Conservation (phyloP, 2,888 invertebrate genomes). For the Brachyptera risi region DNA sequence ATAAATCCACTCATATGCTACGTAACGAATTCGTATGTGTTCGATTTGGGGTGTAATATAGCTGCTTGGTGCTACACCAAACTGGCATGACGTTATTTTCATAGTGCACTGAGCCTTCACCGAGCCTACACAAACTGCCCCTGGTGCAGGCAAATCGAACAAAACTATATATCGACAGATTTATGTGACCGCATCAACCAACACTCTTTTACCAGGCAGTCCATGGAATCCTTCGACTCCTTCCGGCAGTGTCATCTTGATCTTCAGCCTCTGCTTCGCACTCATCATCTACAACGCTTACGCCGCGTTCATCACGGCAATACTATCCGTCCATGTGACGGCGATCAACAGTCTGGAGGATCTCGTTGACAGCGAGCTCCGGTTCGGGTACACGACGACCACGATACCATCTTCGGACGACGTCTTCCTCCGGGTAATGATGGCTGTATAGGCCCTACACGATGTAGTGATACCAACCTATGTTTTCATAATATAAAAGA, state of each 20-base stretch:
- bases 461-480: no score
- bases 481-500: no score
- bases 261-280: conserved; percentile 56
- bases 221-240: conserved; percentile 54
- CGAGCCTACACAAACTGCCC: no score
- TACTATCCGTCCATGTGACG: conserved; percentile 55
- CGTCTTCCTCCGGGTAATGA: conserved; percentile 60
- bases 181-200: conserved; percentile 42
- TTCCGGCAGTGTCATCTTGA: conserved; percentile 55
- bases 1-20: no score
- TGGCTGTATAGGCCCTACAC: no score
- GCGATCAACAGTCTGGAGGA: conserved; percentile 56
- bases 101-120: no score
- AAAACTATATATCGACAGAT: no score
- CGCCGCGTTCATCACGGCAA: conserved; percentile 63
- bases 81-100: no score
- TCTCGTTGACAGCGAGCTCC: conserved; percentile 55
- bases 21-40: no score
- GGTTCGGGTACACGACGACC: conserved; percentile 57
- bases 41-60: no score
- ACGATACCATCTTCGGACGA: conserved; percentile 49
- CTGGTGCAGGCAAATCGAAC: no score
- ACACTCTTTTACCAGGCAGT: conserved; percentile 47
- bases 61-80: no score
- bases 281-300: conserved; percentile 62